Percentiles rank a stretch among this genome's conserved stretches.
Conservation (phyloP, 2,888 invertebrate species). For the Calliphora vomitoria region DNA sequence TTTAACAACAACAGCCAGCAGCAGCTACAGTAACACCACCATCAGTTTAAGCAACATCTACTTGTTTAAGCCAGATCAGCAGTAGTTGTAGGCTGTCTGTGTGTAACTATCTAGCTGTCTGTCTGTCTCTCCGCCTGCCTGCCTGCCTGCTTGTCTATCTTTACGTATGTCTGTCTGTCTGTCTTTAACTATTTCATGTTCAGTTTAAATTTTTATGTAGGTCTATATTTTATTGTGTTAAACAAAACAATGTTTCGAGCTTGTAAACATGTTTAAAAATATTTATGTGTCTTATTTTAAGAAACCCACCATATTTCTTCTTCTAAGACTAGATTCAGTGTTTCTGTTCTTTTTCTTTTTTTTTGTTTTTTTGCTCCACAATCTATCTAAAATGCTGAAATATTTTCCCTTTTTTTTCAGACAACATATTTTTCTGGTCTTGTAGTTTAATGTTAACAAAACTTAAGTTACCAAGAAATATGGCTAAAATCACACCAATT, state of each 20-base stretch:
- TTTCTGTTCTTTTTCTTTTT: background rate
- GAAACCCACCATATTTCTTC: slow-evolving; percentile 41
- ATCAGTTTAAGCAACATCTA: slow-evolving; percentile 34
- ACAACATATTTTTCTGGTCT: slow-evolving; percentile 26
- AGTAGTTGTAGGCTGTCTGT: slow-evolving; percentile 36
- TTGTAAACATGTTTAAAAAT: slow-evolving; percentile 67
- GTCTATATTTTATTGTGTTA: slow-evolving; percentile 70
- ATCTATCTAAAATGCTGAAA: slow-evolving; percentile 41
- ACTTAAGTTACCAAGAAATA: slow-evolving; percentile 54
- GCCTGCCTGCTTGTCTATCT: slow-evolving; percentile 7
- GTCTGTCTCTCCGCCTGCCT: slow-evolving; percentile 1
- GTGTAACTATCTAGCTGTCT: slow-evolving; percentile 10
- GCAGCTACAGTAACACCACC: slow-evolving; percentile 48
- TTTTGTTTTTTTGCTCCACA: slow-evolving; percentile 6
- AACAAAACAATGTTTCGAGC: slow-evolving; percentile 66
- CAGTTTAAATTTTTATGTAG: slow-evolving; percentile 66
- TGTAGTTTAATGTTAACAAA: slow-evolving; percentile 35
- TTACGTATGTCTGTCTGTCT: background rate
- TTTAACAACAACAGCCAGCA: slow-evolving; percentile 52
- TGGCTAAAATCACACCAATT: slow-evolving; percentile 71
- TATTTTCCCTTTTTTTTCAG: slow-evolving; percentile 49
- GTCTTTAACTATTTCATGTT: slow-evolving; percentile 53
- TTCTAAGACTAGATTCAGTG: slow-evolving; percentile 14
- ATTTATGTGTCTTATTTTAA: slow-evolving; percentile 62
- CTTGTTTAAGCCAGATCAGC: slow-evolving; percentile 1